phyloP scores from a whole-genome alignment of 2,113 vertebrate species.

The Macrotus californicus region DNA sequence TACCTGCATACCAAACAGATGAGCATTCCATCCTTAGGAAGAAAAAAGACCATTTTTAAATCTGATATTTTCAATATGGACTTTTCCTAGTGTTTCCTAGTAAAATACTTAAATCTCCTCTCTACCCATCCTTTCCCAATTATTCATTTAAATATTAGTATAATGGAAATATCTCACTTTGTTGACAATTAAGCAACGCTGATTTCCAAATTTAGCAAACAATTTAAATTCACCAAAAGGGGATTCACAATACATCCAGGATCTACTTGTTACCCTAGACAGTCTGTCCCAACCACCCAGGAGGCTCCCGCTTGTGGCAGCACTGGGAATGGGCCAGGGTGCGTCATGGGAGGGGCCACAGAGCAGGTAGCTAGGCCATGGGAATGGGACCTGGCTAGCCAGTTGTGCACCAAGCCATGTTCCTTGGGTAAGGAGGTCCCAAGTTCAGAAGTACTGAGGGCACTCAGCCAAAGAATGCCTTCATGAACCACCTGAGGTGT shows the following conservation, averaged over 20 bases:
- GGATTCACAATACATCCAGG: not conserved
- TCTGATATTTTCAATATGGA: not conserved
- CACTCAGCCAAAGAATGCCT: no score
- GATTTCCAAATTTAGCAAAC: conserved; percentile 19
- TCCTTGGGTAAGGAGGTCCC: no score
- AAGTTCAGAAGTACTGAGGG: no score
- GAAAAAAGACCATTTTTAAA: not conserved
- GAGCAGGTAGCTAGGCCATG: no score
- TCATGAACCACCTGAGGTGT: no score
- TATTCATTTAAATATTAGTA: not conserved
- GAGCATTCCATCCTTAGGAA: not conserved
- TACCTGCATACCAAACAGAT: not conserved
- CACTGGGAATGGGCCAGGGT: no score
- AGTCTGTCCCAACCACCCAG: no score
- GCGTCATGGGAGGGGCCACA: no score
- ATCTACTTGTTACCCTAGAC: not conserved
- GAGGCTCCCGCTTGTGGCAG: no score
- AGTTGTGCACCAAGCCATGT: no score
- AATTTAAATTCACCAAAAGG: not conserved
- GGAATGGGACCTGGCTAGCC: no score
- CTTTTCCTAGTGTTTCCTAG: conserved; percentile 9
- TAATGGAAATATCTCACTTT: not conserved
- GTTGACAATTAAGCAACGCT: not conserved
- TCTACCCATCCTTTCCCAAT: not conserved
- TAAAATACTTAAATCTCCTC: not conserved